Evolutionary conservation across 2,113 vertebrate species (phyloP).

Genomic region (Mugil cephalus): DNA sequence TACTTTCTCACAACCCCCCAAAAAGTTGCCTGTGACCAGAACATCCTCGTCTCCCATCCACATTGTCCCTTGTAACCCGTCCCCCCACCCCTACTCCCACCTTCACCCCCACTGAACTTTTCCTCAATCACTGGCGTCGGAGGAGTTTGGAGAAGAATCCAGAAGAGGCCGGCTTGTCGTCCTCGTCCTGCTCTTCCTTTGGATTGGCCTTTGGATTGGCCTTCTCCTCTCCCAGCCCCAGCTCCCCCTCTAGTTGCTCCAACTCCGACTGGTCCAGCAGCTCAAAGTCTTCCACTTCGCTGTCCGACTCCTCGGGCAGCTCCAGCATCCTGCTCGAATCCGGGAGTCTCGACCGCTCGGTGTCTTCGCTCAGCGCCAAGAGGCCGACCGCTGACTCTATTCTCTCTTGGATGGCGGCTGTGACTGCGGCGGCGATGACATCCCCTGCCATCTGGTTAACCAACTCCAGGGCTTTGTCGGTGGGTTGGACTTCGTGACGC

Average conservation of each 20-base stretch:
- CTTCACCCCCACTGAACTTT: not conserved
- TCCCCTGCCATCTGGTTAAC: constrained; percentile 88
- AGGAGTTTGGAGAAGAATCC: constrained; percentile 96
- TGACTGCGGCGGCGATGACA: constrained; percentile 87
- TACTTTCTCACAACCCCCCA: constrained; percentile 8
- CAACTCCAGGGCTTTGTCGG: constrained; percentile 81
- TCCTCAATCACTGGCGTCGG: constrained; percentile 86
- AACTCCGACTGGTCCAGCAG: constrained; percentile 98
- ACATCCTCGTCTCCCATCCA: not conserved
- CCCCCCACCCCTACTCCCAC: too few relatives aligned
- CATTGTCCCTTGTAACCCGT: constrained; percentile 39
- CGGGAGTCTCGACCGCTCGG: constrained; percentile 20
- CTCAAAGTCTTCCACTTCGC: constrained; percentile 98
- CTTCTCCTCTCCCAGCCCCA: constrained; percentile 84
- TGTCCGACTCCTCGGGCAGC: constrained; percentile 90
- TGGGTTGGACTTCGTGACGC: constrained; percentile 58
- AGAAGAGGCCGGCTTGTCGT: constrained; percentile 74
- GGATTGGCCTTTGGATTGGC: constrained; percentile 47
- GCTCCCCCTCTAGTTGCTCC: constrained; percentile 93
- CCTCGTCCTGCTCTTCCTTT: constrained; percentile 71
- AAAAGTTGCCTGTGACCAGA: constrained; percentile 1
- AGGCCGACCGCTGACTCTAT: constrained; percentile 78
- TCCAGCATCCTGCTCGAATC: constrained; percentile 66
- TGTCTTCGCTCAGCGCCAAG: not conserved
- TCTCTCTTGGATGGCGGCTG: constrained; percentile 92